Percentiles rank a stretch among this genome's conserved stretches.
Evolutionary conservation across 2,113 vertebrate genomes (phyloP).

Genomic region (Hylia prasina): DNA sequence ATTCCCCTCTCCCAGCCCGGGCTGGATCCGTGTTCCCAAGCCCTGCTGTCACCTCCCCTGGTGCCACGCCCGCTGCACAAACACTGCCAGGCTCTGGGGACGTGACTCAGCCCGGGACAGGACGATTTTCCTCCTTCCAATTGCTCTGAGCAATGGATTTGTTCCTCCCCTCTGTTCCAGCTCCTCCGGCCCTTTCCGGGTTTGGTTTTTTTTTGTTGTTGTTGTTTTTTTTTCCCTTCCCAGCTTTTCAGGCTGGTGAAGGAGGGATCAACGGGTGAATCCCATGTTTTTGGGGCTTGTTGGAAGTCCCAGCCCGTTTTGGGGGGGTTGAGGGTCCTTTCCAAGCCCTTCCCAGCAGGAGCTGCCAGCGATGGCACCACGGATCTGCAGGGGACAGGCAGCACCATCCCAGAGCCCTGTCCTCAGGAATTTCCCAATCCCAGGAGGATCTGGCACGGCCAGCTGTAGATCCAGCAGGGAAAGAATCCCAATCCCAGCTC

Average conservation of each 20-base stretch:
- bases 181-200: background rate
- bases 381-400: accelerated
- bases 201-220: no score
- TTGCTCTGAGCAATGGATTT: constrained; percentile 19
- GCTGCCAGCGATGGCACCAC: accelerated
- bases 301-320: accelerated
- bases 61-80: constrained; percentile 33
- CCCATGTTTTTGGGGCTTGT: accelerated
- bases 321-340: background rate
- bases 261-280: accelerated
- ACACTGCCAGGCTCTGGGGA: background rate
- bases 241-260: background rate
- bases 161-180: background rate
- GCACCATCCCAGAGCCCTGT: background rate
- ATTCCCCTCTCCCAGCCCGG: accelerated
- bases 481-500: background rate
- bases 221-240: no score
- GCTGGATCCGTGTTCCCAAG: background rate
- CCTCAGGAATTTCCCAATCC: background rate
- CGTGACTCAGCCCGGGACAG: constrained; percentile 5
- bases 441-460: background rate
- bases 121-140: background rate
- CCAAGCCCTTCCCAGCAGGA: background rate
- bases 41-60: background rate
- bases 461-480: background rate